Conservation (phyloP, 2,113 vertebrate genomes). For the Caloenas nicobarica region DNA sequence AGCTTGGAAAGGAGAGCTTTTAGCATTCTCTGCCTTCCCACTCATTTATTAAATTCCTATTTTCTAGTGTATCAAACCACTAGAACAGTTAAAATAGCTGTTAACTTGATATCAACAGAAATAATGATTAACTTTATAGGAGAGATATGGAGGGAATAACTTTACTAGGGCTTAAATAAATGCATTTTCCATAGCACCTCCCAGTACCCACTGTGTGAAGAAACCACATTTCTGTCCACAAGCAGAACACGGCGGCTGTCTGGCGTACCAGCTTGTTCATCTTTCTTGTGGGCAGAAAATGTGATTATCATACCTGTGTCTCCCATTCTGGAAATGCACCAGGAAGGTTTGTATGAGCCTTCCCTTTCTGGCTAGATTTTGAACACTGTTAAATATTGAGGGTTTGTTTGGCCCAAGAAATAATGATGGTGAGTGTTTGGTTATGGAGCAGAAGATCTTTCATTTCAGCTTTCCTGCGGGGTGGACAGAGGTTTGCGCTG, state of each 20-base stretch:
- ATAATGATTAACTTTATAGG: conserved; percentile 7
- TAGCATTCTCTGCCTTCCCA: background rate
- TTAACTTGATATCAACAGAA: background rate
- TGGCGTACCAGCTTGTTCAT: background rate
- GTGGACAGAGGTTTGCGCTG: background rate
- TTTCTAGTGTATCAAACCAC: background rate
- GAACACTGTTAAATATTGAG: background rate
- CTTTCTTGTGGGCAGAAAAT: background rate
- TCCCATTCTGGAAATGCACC: background rate
- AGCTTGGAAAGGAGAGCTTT: background rate
- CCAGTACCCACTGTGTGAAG: background rate
- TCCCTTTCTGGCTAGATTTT: background rate
- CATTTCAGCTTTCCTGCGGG: background rate
- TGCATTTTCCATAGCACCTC: background rate
- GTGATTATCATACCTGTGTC: background rate
- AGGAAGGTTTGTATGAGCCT: background rate
- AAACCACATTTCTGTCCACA: background rate
- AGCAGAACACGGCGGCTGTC: background rate
- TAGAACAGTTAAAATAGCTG: background rate
- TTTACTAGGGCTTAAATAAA: background rate
- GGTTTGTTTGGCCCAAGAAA: background rate
- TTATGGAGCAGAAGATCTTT: background rate
- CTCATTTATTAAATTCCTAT: background rate
- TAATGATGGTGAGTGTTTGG: accelerated
- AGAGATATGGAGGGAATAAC: background rate